Base-by-base conservation (phyloP, 2,888 invertebrate genomes). In the Drosophila robusta region DNA sequence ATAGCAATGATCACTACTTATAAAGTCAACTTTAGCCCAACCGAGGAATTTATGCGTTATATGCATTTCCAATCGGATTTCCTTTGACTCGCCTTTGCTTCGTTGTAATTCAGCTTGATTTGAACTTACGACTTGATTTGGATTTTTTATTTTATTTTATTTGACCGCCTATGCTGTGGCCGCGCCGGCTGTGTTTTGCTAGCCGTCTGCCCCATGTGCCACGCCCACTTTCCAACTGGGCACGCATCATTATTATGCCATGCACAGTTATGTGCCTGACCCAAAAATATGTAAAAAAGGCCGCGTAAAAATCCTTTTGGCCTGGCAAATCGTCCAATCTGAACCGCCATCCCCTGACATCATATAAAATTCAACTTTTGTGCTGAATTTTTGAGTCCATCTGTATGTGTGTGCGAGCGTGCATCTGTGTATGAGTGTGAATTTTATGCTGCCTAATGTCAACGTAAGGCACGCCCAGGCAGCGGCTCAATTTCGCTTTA, bases 221-320 rank as follows among this genome's bases (percentile, higher is more conserved):
- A 49, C 70, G 54, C 60, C 75, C 78, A 60, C 72, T 58, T 42
- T 51, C 18, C 42, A 58, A 60, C 44, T 63, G 70, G 70, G 66
- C 69, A 67, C 67, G 76, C 69, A 86, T 87, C 83, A 86, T 86
- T 86, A 88, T 89, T 86, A 86, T 86, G 89, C 89, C 72, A 89
- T 86, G 88, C 86, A 86, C 86, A 88, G 89, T 80, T 88, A 86
- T 86, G 71, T 78, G 81, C 65, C 84, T 81, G 89, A 87, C 87
- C 89, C 89, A 73, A 74, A 83, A 80, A 73, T 79, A 82, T 87
- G 88, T 87, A 82, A 82, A 87, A 87, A 83, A 65, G 86, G 64
- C 79, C 83, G 84, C 79, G 87, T 73, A 81, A 66, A 89, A 87
- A 81, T 84, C 82, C 84, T 84, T 89, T 77, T 65, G 68, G 75